These are phyloP conservation scores for Onchidella celtica DNA, from an alignment of 2,888 invertebrate genomes.

Conservation along the genomic window DNA sequence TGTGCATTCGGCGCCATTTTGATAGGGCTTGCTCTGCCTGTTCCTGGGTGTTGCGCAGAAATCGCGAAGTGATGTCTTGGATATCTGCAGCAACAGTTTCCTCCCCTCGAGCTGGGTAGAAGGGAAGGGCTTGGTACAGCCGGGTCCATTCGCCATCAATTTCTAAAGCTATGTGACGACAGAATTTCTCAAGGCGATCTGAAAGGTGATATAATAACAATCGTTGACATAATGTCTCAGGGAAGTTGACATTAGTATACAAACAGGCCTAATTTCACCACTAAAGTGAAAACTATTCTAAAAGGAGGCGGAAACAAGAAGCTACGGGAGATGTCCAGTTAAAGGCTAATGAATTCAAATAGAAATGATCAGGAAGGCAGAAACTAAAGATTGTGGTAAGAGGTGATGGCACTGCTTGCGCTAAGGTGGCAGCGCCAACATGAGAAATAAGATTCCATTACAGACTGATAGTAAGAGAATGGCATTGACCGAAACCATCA, in stretches of 20 bases:
- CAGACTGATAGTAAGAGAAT: no score
- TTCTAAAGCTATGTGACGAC: conserved; percentile 59
- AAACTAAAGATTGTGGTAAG: no score
- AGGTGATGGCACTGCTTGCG: no score
- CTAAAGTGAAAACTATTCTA: no score
- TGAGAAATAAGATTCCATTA: no score
- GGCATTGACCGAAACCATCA: no score
- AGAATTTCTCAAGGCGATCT: conserved; percentile 69
- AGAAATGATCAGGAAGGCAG: no score
- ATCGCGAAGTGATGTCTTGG: conserved; percentile 68
- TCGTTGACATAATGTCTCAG: background rate
- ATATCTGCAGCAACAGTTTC: conserved; percentile 68
- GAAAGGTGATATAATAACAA: conserved; percentile 44
- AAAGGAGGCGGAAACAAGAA: no score
- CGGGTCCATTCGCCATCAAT: conserved; percentile 72
- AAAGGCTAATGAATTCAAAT: no score
- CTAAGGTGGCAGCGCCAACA: no score
- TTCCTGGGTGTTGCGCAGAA: conserved; percentile 65
- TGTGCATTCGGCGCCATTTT: conserved; percentile 74
- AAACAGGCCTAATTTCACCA: background rate
- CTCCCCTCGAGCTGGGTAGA: conserved; percentile 70
- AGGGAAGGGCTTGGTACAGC: conserved; percentile 71
- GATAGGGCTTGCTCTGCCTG: conserved; percentile 64
- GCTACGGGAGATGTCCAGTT: no score
- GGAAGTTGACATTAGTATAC: background rate